These are phyloP conservation scores for Blomia tropicalis DNA, from an alignment of 2,888 invertebrate species.

Conservation along the genomic window DNA sequence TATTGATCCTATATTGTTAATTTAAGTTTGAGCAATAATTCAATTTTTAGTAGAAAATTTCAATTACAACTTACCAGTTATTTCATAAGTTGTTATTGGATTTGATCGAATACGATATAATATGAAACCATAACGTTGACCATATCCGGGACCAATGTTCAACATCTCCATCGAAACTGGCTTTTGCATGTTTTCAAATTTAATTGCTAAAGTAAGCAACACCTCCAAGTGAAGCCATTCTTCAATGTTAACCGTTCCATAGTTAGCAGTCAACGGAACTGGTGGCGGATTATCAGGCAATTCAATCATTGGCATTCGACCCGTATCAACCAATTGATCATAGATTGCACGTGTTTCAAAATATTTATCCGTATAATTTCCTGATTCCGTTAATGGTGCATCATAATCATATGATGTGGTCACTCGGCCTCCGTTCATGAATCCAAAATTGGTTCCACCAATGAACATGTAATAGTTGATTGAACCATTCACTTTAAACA, in stretches of 20 bases:
- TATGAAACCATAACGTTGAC: constrained; percentile 38
- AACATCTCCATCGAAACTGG: constrained; percentile 34
- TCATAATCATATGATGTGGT: constrained; percentile 38
- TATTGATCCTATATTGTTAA: constrained; percentile 30
- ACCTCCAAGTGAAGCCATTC: constrained; percentile 7
- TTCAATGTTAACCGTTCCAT: constrained; percentile 2
- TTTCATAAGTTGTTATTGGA: background rate
- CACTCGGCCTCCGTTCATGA: constrained; percentile 11
- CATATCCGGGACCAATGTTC: constrained; percentile 35
- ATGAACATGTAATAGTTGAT: constrained; percentile 21
- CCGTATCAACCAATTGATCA: background rate
- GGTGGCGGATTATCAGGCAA: background rate
- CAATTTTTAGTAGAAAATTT: background rate
- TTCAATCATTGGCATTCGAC: constrained; percentile 1
- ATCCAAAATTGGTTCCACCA: constrained; percentile 23
- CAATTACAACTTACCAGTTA: background rate
- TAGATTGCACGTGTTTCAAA: constrained; percentile 18
- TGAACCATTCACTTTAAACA: constrained; percentile 27
- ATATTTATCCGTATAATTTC: constrained; percentile 39
- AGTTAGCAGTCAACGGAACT: background rate
- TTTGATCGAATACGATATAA: constrained; percentile 38
- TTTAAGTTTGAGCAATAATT: background rate
- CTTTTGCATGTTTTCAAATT: constrained; percentile 17
- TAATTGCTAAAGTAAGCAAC: background rate
- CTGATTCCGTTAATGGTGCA: constrained; percentile 38